Conservation (phyloP, 2,113 vertebrate species). For the Rattus norvegicus region GRCr8 NC_086022.1:139762001-139762500, state of each 20-base stretch:
- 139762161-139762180: neutral
- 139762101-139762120: neutral
- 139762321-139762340: neutral
- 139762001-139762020: too few relatives aligned
- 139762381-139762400: neutral
- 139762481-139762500: neutral
- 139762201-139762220: neutral
- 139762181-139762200: neutral
- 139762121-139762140: neutral
- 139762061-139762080: neutral
- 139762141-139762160: neutral
- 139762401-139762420: too few relatives aligned
- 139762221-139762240: neutral
- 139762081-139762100: neutral
- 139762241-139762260: neutral
- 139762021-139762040: neutral
- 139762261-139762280: neutral
- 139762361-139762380: neutral
- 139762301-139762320: too few relatives aligned
- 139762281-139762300: neutral
- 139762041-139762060: neutral
- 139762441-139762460: too few relatives aligned
- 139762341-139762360: neutral
- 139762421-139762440: too few relatives aligned
- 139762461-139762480: neutral